Conservation (phyloP, 2,888 invertebrate genomes). For the Heliconius cydno region DNA sequence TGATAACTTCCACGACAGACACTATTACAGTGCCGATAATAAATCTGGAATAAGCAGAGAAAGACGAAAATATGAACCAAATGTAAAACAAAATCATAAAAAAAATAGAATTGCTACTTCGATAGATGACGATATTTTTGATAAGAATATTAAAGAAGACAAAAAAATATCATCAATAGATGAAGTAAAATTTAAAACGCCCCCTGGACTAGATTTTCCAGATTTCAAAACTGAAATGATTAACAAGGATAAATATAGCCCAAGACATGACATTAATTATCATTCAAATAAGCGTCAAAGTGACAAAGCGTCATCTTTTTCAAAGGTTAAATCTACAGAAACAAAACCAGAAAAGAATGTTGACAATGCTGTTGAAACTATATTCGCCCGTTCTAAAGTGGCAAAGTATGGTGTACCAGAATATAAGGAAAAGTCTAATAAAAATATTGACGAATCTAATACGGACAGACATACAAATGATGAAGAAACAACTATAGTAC, state of each 20-base stretch:
- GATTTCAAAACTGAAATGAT: slow-evolving; percentile 67
- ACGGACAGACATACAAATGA: slow-evolving; percentile 29
- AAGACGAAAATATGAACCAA: slow-evolving; percentile 44
- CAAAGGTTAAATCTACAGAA: slow-evolving; percentile 32
- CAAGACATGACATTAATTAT: slow-evolving; percentile 17
- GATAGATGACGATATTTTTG: slow-evolving; percentile 17
- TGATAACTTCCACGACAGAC: slow-evolving; percentile 57
- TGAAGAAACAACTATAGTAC: slow-evolving; percentile 40
- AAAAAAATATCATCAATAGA: slow-evolving; percentile 37
- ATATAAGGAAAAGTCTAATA: slow-evolving; percentile 16
- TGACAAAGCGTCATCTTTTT: slow-evolving; percentile 30
- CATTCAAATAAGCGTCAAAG: slow-evolving; percentile 21
- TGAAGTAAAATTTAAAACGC: slow-evolving; percentile 55
- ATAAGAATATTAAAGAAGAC: slow-evolving; percentile 3
- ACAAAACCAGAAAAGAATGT: slow-evolving; percentile 35
- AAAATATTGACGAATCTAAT: background rate
- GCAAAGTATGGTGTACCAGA: slow-evolving; percentile 60
- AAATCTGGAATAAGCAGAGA: slow-evolving; percentile 47
- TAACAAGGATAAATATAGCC: slow-evolving; percentile 45
- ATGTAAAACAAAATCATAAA: slow-evolving; percentile 27
- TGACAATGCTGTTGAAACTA: slow-evolving; percentile 59
- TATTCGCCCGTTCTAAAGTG: slow-evolving; percentile 69
- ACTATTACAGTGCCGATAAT: slow-evolving; percentile 61
- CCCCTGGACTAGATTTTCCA: slow-evolving; percentile 62
- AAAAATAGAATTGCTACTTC: slow-evolving; percentile 5